These are phyloP conservation scores for Augiades crinisus DNA, from an alignment of 2,888 invertebrate genomes.

Conservation along the genomic window DNA sequence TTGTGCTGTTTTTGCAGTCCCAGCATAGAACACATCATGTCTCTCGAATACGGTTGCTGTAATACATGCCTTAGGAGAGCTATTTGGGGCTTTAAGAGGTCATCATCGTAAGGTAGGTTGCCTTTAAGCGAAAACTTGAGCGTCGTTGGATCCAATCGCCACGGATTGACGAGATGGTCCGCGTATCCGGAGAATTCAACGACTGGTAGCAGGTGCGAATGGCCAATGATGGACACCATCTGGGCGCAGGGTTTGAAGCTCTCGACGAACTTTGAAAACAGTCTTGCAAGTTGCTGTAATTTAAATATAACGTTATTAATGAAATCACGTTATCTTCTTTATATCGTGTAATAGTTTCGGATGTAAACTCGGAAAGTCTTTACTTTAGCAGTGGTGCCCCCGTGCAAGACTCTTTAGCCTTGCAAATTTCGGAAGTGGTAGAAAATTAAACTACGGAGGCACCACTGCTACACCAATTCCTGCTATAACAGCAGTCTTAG, in stretches of 20 bases:
- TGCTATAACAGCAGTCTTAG: too few species aligned
- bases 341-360: too few species aligned
- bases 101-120: slow-evolving; percentile 94
- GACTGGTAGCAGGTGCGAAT: slow-evolving; percentile 95
- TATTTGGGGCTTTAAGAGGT: slow-evolving; percentile 93
- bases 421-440: too few species aligned
- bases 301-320: background rate
- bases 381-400: too few species aligned
- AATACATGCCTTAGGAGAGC: slow-evolving; percentile 93
- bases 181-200: slow-evolving; percentile 96
- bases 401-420: too few species aligned
- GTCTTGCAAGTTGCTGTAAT: slow-evolving; percentile 89
- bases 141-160: slow-evolving; percentile 95
- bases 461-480: too few species aligned
- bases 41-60: slow-evolving; percentile 96
- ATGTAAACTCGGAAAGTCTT: too few species aligned
- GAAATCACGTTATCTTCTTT: too few species aligned
- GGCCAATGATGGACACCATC: slow-evolving; percentile 96
- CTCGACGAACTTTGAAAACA: slow-evolving; percentile 94
- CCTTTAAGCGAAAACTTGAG: slow-evolving; percentile 82
- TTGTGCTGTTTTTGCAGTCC: slow-evolving; percentile 96
- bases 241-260: slow-evolving; percentile 96
- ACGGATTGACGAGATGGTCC: slow-evolving; percentile 94
- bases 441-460: too few species aligned
- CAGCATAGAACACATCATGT: slow-evolving; percentile 97